A percentile compares a stretch with the other conserved stretches of the same genome.
These are phyloP conservation scores for Oryctes rhinoceros DNA, from an alignment of 1,140 invertebrate genomes.

Conservation along the genomic window DNA sequence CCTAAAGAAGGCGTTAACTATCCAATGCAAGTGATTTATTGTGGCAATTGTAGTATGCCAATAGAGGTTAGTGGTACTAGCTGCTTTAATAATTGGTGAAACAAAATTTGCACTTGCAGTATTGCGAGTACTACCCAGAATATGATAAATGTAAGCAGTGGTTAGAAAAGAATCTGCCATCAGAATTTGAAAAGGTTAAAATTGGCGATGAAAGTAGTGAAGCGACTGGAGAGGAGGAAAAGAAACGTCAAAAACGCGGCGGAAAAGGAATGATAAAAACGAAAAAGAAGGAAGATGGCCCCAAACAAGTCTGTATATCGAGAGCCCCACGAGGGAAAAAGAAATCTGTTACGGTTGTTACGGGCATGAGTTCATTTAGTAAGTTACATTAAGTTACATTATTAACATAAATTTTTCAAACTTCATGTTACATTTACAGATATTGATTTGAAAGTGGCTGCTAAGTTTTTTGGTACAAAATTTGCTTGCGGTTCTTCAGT, in stretches of 20 bases:
- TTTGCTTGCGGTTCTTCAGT: slow-evolving; percentile 99
- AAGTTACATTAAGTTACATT: slow-evolving; percentile 54
- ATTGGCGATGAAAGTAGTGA: slow-evolving; percentile 74
- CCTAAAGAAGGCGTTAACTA: slow-evolving; percentile 72
- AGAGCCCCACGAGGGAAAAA: slow-evolving; percentile 96
- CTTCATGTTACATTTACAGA: slow-evolving; percentile 68
- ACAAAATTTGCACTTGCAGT: slow-evolving; percentile 67
- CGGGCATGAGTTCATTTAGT: slow-evolving; percentile 90
- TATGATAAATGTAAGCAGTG: slow-evolving; percentile 98
- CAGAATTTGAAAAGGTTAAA: slow-evolving; percentile 89
- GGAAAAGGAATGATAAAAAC: slow-evolving; percentile 89
- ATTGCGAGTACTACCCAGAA: slow-evolving; percentile 98
- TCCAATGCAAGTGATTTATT: slow-evolving; percentile 90
- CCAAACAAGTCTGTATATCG: slow-evolving; percentile 84
- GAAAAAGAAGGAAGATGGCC: slow-evolving; percentile 85
- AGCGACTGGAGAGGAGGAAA: slow-evolving; percentile 84
- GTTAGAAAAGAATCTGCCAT: slow-evolving; percentile 93
- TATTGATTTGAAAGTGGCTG: slow-evolving; percentile 97
- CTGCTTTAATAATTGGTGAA: slow-evolving; percentile 26
- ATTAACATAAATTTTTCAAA: slow-evolving; percentile 12
- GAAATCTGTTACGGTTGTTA: slow-evolving; percentile 95
- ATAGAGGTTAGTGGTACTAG: slow-evolving; percentile 73
- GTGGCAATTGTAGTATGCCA: slow-evolving; percentile 94
- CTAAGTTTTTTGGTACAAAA: slow-evolving; percentile 96
- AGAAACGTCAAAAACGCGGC: slow-evolving; percentile 90